Evolutionary conservation across 2,113 vertebrate species (phyloP).

Genomic region (Piaya cayana): DNA sequence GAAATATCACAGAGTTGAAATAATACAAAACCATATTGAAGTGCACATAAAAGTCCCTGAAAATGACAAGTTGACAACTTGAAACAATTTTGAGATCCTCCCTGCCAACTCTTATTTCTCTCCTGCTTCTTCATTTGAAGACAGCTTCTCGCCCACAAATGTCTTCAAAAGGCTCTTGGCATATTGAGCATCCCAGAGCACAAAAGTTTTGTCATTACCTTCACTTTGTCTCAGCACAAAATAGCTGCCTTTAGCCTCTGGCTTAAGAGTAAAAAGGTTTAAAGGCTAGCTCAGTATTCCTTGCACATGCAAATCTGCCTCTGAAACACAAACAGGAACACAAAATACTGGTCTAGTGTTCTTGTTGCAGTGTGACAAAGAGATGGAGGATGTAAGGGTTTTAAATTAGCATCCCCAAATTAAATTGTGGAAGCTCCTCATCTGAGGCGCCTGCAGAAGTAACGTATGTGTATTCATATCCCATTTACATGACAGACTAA

Average conservation of each 20-base stretch:
- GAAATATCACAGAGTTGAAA: slow-evolving; percentile 55
- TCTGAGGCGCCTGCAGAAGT: background rate
- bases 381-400: background rate
- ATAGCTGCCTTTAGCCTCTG: background rate
- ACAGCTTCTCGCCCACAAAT: slow-evolving; percentile 48
- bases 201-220: slow-evolving; percentile 40
- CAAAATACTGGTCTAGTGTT: background rate
- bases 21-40: slow-evolving; percentile 56
- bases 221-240: slow-evolving; percentile 13
- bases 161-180: slow-evolving; percentile 52
- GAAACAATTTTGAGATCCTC: slow-evolving; percentile 57
- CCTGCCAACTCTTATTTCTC: slow-evolving; percentile 53
- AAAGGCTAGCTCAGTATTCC: background rate
- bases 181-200: slow-evolving; percentile 36
- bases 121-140: slow-evolving; percentile 53
- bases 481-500: background rate
- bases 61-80: slow-evolving; percentile 65
- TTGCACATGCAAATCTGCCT: background rate
- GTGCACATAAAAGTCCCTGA: slow-evolving; percentile 32
- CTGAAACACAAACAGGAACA: background rate
- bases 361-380: background rate
- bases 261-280: slow-evolving; percentile 7
- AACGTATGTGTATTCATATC: background rate
- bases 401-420: slow-evolving; percentile 18
- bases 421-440: background rate